These are phyloP conservation scores for Prosopocoilus inquinatus DNA, from an alignment of 2,888 invertebrate genomes.

Conservation along the genomic window DNA sequence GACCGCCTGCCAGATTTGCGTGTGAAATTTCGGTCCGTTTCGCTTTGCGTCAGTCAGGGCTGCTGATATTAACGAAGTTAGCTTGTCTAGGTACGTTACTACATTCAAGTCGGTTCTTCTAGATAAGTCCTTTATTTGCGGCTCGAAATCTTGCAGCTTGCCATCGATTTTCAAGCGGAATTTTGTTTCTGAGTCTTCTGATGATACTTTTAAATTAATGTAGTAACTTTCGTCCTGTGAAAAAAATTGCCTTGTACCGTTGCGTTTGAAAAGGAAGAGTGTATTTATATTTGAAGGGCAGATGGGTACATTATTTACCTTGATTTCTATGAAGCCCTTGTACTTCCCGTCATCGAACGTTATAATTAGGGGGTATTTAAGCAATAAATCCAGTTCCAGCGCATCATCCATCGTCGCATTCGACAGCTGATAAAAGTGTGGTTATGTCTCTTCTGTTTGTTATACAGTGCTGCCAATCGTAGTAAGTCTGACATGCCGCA, in stretches of 20 bases:
- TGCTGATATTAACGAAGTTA: constrained; percentile 26
- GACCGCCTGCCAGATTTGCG: constrained; percentile 12
- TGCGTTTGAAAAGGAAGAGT: not conserved
- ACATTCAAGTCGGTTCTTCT: constrained; percentile 11
- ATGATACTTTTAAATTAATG: constrained; percentile 23
- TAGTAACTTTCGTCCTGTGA: constrained; percentile 33
- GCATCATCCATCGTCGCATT: no score
- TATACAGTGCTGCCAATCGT: no score
- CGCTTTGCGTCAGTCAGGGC: constrained; percentile 6
- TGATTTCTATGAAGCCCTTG: constrained; percentile 32
- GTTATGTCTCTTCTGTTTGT: no score
- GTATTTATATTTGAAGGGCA: not conserved
- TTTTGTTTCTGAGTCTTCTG: constrained; percentile 4
- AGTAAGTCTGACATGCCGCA: no score
- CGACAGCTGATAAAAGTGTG: no score
- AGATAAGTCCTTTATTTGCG: constrained; percentile 14
- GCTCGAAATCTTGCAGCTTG: constrained; percentile 18
- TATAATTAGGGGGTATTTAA: constrained; percentile 38
- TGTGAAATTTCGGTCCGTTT: not conserved
- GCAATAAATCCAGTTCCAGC: constrained; percentile 20
- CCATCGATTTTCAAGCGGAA: constrained; percentile 22
- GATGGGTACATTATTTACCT: constrained; percentile 26
- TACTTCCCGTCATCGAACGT: constrained; percentile 21
- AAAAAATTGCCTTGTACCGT: no score
- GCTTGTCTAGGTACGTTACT: constrained; percentile 29